Base-by-base conservation (phyloP, 2,888 invertebrate species). In the Gymnosoma rotundatum region DNA sequence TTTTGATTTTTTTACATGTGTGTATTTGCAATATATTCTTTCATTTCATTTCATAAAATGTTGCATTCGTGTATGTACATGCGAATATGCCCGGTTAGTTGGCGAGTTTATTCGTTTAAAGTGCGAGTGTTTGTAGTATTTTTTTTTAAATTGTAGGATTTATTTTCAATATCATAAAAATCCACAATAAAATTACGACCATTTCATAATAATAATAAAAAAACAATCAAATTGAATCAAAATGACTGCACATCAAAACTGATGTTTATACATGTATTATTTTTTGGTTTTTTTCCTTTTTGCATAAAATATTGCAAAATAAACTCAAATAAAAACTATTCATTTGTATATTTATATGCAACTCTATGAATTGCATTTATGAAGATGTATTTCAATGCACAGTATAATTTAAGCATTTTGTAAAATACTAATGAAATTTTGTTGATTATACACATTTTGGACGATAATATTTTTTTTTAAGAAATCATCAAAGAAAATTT, bases 151-250 rank as follows among this genome's bases (percentile, higher is more conserved):
- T 74, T 79, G 72, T 78, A 81, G 81, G 74, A 84, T 84, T 84
- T 84, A 78, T 78, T 81, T 78, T 78, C 81, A 70, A 81, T 81
- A 81, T 78, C 73, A 78, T 74, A 78, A 81, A 81, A 84, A 84
- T 72, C 75, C 75, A 61, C 61, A 78, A 78, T 58, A 67, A 78
- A 81, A 70, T 70, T 63, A 66, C 66, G 58, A 73, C 52, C 69
- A 64, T 80, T 81, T 70, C 70, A 81, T 78, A 81, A 67, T 36
- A 67, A 52, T 52, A 45, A 52, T 18, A 52, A 54, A 70, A 80
- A 75, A 72, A 48, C 64, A 73, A 42, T 79, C 60, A 73, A 82
- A 76, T 82, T 70, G 70, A 70, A 82, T 82, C 70, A 82, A 76
- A 82, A 75, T 76, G 75, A 82, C 69, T 82, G 75, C 70, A 82